Conservation (phyloP, 1,140 invertebrate genomes). For the Aphis craccivora region DNA sequence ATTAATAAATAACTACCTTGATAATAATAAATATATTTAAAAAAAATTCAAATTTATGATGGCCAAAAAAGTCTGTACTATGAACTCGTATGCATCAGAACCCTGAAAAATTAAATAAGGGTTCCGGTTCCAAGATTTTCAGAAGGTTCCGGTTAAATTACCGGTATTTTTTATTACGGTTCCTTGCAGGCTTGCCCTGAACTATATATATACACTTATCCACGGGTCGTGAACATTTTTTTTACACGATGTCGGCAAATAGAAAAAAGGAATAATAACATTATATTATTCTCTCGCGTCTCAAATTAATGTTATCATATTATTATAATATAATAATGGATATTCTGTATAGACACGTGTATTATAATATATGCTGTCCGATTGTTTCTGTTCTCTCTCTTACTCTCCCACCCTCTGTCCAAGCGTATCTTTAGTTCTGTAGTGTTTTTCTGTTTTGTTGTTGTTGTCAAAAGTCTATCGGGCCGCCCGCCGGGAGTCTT, state of each 20-base stretch:
- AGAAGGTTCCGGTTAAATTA: background rate
- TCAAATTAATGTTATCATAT: slow-evolving; percentile 17
- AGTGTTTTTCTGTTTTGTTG: slow-evolving; percentile 22
- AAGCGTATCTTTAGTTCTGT: background rate
- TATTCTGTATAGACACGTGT: background rate
- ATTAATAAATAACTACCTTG: background rate
- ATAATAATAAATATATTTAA: background rate
- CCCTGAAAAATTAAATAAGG: background rate
- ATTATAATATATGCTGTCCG: background rate
- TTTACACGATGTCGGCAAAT: background rate
- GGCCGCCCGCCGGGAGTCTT: slow-evolving; percentile 24
- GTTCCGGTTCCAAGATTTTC: background rate
- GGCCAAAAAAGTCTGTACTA: background rate
- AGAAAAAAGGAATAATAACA: background rate
- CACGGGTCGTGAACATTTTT: slow-evolving; percentile 2
- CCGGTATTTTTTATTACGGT: background rate
- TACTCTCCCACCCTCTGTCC: background rate
- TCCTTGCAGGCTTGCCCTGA: background rate
- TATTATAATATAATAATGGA: slow-evolving; percentile 19
- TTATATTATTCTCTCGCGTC: background rate
- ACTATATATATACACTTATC: background rate
- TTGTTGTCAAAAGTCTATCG: slow-evolving; percentile 16
- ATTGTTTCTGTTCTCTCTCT: slow-evolving; percentile 17
- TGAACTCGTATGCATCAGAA: background rate
- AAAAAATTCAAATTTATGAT: background rate